These are phyloP conservation scores for Pterocles gutturalis DNA, from an alignment of 2,113 vertebrate species.

Conservation along the genomic window DNA sequence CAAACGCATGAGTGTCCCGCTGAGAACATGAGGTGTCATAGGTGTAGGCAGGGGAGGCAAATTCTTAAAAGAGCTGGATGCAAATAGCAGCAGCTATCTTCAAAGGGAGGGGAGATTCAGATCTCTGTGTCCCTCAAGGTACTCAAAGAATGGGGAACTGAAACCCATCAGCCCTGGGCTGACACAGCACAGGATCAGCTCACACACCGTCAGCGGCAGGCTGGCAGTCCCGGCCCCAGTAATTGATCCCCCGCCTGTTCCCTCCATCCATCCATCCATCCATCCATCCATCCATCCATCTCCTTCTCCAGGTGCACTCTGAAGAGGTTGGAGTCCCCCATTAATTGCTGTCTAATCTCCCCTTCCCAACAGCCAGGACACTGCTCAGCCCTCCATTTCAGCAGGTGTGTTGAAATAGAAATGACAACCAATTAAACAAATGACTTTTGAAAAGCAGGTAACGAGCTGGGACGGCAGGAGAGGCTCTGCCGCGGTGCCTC, in stretches of 20 bases:
- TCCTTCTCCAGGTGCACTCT: not conserved
- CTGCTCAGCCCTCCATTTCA: not conserved
- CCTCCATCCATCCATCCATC: no score
- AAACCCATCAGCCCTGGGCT: not conserved
- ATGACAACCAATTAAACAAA: not conserved
- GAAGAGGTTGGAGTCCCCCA: not conserved
- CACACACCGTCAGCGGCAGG: not conserved
- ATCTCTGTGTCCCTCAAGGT: not conserved
- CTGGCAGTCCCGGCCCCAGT: rapidly evolving
- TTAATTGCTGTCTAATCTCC: not conserved
- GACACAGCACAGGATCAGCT: not conserved
- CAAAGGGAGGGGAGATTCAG: not conserved
- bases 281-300: not conserved
- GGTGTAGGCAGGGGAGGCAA: not conserved
- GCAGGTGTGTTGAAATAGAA: not conserved
- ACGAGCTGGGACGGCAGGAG: not conserved
- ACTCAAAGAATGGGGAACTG: constrained; percentile 4
- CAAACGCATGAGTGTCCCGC: rapidly evolving
- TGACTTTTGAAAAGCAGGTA: not conserved
- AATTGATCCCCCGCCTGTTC: not conserved
- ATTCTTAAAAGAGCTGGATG: not conserved
- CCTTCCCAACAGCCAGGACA: not conserved
- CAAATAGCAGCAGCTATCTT: not conserved
- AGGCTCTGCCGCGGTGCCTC: not conserved
- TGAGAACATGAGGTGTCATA: not conserved